phyloP scores from a whole-genome alignment of 2,888 invertebrate species.

The Koerneria pararmatus region DNA sequence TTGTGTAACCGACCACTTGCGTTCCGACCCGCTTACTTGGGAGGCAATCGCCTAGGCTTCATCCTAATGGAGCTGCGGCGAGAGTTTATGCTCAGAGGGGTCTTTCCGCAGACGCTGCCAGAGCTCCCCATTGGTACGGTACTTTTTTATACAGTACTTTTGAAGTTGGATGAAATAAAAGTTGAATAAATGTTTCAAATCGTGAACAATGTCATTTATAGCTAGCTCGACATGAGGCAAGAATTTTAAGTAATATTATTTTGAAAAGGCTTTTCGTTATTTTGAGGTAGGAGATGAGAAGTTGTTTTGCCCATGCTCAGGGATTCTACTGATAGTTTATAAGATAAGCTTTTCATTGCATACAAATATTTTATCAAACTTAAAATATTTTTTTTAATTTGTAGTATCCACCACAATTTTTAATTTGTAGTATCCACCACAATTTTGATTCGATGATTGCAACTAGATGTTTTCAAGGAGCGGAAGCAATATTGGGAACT shows the following conservation, averaged over 20 bases:
- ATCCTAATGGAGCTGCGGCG: conserved; percentile 57
- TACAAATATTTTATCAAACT: too few species aligned
- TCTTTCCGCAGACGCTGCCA: conserved; percentile 50
- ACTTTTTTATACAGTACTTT: not conserved
- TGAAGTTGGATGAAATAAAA: not conserved
- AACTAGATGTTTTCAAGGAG: conserved; percentile 23
- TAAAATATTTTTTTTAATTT: too few species aligned
- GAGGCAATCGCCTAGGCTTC: conserved; percentile 57
- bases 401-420: too few species aligned
- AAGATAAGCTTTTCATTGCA: too few species aligned
- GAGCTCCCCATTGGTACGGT: conserved; percentile 40
- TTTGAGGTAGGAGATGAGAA: too few species aligned
- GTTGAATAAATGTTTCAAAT: not conserved
- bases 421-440: too few species aligned
- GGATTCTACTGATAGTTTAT: too few species aligned
- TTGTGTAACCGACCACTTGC: conserved; percentile 50
- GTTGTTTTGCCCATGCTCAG: too few species aligned
- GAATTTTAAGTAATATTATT: too few species aligned
- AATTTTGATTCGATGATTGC: not conserved
- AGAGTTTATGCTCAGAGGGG: conserved; percentile 51
- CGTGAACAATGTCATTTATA: not conserved
- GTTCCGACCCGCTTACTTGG: conserved; percentile 56
- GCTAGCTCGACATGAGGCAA: too few species aligned
- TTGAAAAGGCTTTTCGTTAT: too few species aligned
- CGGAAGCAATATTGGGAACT: conserved; percentile 50